Conservation (phyloP, 2,888 invertebrate species). For the Troides oblongomaculatus region DNA sequence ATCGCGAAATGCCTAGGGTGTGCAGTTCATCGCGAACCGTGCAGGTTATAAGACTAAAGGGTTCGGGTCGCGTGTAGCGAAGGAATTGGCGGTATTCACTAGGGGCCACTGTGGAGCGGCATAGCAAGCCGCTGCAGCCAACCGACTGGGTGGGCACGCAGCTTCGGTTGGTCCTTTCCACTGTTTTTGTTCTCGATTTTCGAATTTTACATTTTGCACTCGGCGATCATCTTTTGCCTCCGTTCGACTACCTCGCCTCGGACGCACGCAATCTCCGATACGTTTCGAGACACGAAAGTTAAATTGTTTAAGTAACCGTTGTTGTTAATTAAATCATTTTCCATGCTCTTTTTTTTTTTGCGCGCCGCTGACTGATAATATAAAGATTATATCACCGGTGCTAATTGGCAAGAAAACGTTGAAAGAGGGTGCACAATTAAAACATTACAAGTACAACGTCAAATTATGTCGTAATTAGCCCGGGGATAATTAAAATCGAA, state of each 20-base stretch:
- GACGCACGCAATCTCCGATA: slow-evolving; percentile 35
- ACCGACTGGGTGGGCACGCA: slow-evolving; percentile 72
- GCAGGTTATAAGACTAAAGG: slow-evolving; percentile 55
- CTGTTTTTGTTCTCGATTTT: slow-evolving; percentile 64
- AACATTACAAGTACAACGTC: slow-evolving; percentile 70
- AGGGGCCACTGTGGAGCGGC: slow-evolving; percentile 66
- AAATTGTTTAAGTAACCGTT: slow-evolving; percentile 26
- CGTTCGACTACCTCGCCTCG: slow-evolving; percentile 33
- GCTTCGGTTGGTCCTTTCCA: slow-evolving; percentile 56
- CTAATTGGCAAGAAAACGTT: slow-evolving; percentile 61
- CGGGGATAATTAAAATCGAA: slow-evolving; percentile 73
- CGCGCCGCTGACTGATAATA: slow-evolving; percentile 44
- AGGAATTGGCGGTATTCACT: slow-evolving; percentile 79
- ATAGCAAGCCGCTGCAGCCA: slow-evolving; percentile 56
- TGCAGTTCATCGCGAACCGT: slow-evolving; percentile 37
- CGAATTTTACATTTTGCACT: slow-evolving; percentile 58
- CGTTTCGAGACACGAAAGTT: slow-evolving; percentile 35
- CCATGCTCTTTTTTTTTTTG: slow-evolving; percentile 29
- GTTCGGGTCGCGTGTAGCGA: slow-evolving; percentile 53
- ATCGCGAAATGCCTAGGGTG: slow-evolving; percentile 42
- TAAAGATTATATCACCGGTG: slow-evolving; percentile 58
- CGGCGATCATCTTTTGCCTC: slow-evolving; percentile 41
- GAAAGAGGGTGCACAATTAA: slow-evolving; percentile 70
- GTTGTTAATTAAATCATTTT: slow-evolving; percentile 38
- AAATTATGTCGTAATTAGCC: slow-evolving; percentile 75